phyloP scores from a whole-genome alignment of 2,888 invertebrate species.

The Clostera curtula region DNA sequence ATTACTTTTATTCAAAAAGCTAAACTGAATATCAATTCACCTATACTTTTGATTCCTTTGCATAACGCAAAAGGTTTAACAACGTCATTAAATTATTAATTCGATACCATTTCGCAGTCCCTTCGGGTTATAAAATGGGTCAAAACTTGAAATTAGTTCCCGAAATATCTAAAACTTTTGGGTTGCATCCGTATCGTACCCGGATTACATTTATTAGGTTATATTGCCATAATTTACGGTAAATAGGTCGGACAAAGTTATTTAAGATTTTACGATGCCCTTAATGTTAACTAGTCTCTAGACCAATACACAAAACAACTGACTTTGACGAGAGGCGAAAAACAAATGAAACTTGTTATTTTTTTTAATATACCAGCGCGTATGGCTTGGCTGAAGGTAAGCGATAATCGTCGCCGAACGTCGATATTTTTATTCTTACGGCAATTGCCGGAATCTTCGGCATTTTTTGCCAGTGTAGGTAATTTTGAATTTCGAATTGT shows the following conservation, averaged over 20 bases:
- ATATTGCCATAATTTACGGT: constrained; percentile 16
- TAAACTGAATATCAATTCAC: too few relatives aligned
- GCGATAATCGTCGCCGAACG: too few relatives aligned
- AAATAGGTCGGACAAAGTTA: constrained; percentile 1
- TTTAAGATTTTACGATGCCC: background rate
- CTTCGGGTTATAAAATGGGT: constrained; percentile 32
- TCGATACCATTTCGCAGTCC: constrained; percentile 28
- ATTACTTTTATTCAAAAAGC: background rate
- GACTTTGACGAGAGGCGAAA: too few relatives aligned
- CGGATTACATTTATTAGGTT: constrained; percentile 36
- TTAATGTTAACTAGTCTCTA: background rate
- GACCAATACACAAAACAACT: background rate
- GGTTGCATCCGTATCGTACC: constrained; percentile 37
- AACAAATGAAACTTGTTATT: too few relatives aligned
- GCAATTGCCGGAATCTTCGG: too few relatives aligned
- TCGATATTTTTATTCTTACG: too few relatives aligned
- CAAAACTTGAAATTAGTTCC: constrained; percentile 43
- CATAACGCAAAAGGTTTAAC: constrained; percentile 12
- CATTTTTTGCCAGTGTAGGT: too few relatives aligned
- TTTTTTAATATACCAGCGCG: too few relatives aligned
- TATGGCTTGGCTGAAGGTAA: too few relatives aligned
- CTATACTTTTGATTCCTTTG: background rate
- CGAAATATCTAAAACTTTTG: constrained; percentile 45
- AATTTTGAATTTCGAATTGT: too few relatives aligned
- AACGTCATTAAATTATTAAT: constrained; percentile 24